These are phyloP conservation scores for Eledona agricola DNA, from an alignment of 2,888 invertebrate species.

Conservation along the genomic window DNA sequence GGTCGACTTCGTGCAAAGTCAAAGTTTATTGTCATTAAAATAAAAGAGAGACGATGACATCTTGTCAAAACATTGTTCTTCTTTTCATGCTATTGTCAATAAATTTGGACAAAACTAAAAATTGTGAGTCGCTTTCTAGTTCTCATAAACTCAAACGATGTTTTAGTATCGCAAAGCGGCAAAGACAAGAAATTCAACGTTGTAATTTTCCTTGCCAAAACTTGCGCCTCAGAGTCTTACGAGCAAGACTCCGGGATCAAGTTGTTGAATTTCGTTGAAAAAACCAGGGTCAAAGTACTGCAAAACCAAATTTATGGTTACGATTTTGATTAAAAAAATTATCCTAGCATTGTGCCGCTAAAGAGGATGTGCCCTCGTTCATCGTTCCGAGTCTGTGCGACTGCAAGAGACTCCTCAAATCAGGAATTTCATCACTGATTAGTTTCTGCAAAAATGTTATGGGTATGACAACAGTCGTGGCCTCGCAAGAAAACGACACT, in stretches of 20 bases:
- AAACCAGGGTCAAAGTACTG: conserved; percentile 41
- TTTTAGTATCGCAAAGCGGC: neutral
- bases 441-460: conserved; percentile 49
- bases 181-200: conserved; percentile 39
- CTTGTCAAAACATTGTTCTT: no score
- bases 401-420: conserved; percentile 48
- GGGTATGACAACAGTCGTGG: conserved; percentile 50
- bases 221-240: conserved; percentile 18
- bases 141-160: conserved; percentile 1
- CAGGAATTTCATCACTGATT: conserved; percentile 46
- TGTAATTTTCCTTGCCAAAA: conserved; percentile 48
- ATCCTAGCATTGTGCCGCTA: no score
- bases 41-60: conserved; percentile 9
- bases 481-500: conserved; percentile 32
- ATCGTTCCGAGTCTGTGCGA: conserved; percentile 11
- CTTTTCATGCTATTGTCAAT: no score
- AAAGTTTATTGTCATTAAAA: neutral
- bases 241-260: conserved; percentile 37
- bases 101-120: conserved; percentile 1
- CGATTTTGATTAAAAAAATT: no score
- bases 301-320: no score
- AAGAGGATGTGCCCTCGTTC: neutral
- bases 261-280: conserved; percentile 42
- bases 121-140: conserved; percentile 1
- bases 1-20: no score